Percentiles rank a stretch among this genome's conserved stretches.
These are phyloP conservation scores for Agonum fuliginosum DNA, from an alignment of 2,888 invertebrate species.

Conservation along the genomic window DNA sequence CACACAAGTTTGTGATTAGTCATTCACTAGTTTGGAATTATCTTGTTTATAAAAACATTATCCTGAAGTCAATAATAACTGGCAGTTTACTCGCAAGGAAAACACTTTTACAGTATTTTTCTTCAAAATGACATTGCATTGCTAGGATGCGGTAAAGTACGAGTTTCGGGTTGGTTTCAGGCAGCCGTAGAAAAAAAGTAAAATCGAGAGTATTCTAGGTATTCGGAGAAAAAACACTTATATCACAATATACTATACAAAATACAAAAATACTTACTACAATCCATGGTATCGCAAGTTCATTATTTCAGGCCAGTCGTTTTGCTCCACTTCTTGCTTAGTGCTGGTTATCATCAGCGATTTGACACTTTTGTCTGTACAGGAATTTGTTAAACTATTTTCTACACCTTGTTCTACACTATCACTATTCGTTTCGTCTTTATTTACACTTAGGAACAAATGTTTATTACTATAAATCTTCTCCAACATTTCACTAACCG, in stretches of 20 bases:
- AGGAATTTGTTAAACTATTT: constrained; percentile 59
- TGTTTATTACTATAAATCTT: constrained; percentile 67
- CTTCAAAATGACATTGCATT: no score
- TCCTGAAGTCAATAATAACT: no score
- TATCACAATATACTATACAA: neutral
- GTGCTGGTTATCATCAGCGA: constrained; percentile 69
- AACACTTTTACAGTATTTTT: no score
- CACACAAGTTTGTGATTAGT: no score
- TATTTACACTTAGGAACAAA: constrained; percentile 65
- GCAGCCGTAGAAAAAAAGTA: neutral
- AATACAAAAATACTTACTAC: constrained; percentile 76
- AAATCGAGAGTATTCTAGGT: neutral
- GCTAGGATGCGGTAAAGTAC: no score
- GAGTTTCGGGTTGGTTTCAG: no score
- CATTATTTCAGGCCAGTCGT: constrained; percentile 78
- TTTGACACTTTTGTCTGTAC: constrained; percentile 61
- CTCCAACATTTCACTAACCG: constrained; percentile 79
- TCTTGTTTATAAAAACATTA: no score
- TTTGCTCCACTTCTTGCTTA: constrained; percentile 70
- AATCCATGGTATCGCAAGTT: constrained; percentile 82
- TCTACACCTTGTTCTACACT: neutral
- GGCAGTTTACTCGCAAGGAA: no score
- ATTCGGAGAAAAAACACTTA: no score
- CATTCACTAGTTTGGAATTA: no score
- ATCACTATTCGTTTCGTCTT: constrained; percentile 37